Evolutionary conservation across 2,113 vertebrate species (phyloP), one percentile per base, ranked within the genome.

Genomic region (Calidris pugnax): DNA sequence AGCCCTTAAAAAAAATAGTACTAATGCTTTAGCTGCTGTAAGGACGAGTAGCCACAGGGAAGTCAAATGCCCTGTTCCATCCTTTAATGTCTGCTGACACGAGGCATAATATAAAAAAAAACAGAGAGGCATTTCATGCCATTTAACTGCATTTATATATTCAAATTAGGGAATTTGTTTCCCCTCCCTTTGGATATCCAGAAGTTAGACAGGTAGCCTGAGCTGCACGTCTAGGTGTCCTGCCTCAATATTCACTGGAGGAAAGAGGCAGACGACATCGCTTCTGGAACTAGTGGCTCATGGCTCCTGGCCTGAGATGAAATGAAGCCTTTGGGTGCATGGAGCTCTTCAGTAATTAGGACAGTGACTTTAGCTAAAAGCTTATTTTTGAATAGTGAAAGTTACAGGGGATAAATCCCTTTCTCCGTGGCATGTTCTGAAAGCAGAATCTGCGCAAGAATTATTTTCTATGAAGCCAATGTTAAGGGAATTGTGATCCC

Each of bases 221-320:
- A 83, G 14, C 16, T 28, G 16, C 28, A 14, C 0, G 0, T 35
- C 51, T 30, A 27, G 5, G 11, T 64, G n/a, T 47, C 12, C 1
- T 63, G 32, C 26, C 43, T 87, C 0, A 0, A 3, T 30, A 55
- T 10, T 16, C n/a, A 21, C 12, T 39, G 51, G 12, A 66, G 56
- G 47, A 71, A 86, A 63, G 0, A 41, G 12, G 28, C 43, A 43
- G 32, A 48, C 1, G 2, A 21, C 15, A 24, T 71, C 62, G 21
- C 24, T 60, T 75, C 30, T 86, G 48, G 12, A 76, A 20, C 7
- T 66, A 41, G 24, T 26, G 47, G 41, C 19, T 77, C 62, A 43
- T 0, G 2, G 9, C 24, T 81, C 15, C 6, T 14, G 41, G 7
- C 4, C 5, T 74, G 47, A 78, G 11, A 48, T 6, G 23, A 73